Evolutionary conservation across 2,888 invertebrate genomes (phyloP).

Genomic region (Tachina fera): DNA sequence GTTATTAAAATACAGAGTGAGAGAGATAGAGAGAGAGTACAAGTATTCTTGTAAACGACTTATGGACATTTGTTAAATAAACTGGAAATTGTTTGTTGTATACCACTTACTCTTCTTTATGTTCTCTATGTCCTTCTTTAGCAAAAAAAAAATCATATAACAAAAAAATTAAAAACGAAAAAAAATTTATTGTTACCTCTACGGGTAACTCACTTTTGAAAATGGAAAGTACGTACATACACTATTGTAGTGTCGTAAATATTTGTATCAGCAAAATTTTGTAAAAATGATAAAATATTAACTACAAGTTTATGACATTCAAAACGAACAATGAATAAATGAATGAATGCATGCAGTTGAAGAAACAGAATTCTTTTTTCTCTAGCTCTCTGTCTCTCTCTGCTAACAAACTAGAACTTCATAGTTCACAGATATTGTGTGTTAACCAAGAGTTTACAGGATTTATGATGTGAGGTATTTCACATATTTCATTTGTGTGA

Average conservation of each 20-base stretch:
- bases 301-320: conserved; percentile 49
- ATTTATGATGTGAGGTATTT: conserved; percentile 52
- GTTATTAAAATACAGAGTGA: background rate
- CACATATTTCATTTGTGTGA: conserved; percentile 50
- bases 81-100: conserved; percentile 60
- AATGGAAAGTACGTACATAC: background rate
- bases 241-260: conserved; percentile 24
- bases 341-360: background rate
- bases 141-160: background rate
- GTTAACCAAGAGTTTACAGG: conserved; percentile 35
- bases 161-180: too few relatives aligned
- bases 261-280: conserved; percentile 35
- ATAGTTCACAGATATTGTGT: conserved; percentile 35
- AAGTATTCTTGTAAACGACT: conserved; percentile 42
- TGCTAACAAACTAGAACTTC: conserved; percentile 9
- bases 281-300: conserved; percentile 42
- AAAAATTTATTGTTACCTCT: conserved; percentile 34
- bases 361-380: background rate
- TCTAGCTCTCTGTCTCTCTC: background rate
- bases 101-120: conserved; percentile 8
- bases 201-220: background rate
- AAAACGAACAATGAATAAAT: conserved; percentile 19
- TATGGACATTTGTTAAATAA: conserved; percentile 64
- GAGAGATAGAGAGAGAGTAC: background rate
- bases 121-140: conserved; percentile 18